Percentiles rank a stretch among this genome's conserved stretches.
phyloP scores from a whole-genome alignment of 2,113 vertebrate species.

The Oxyruncus cristatus region DNA sequence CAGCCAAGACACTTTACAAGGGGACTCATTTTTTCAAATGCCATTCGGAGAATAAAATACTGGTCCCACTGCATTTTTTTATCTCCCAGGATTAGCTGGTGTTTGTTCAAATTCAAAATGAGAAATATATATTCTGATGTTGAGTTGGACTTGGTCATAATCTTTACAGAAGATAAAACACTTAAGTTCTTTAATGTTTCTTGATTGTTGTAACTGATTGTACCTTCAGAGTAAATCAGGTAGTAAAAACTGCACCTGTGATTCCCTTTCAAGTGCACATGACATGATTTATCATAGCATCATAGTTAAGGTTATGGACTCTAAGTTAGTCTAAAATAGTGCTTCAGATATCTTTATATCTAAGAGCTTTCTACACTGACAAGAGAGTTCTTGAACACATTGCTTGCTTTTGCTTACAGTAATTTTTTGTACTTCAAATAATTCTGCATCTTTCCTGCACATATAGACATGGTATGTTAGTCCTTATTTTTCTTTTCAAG shows the following conservation, averaged over 20 bases:
- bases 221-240: not conserved
- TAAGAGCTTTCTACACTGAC: not conserved
- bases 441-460: not conserved
- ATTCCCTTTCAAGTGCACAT: accelerated
- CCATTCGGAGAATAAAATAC: not conserved
- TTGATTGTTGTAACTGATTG: not conserved
- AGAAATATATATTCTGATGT: not conserved
- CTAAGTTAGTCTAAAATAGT: not conserved
- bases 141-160: not conserved
- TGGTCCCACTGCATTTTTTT: not conserved
- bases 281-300: not conserved
- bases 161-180: not conserved
- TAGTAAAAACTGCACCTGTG: not conserved
- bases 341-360: not conserved
- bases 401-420: not conserved
- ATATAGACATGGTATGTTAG: not conserved
- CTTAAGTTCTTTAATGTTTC: not conserved
- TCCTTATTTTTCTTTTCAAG: conserved; percentile 8
- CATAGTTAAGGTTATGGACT: not conserved
- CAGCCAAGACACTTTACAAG: not conserved
- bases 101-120: not conserved
- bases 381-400: not conserved
- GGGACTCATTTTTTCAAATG: not conserved
- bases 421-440: not conserved
- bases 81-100: not conserved